phyloP scores from a whole-genome alignment of 2,797 vertebrate species.

The Thaleichthys pacificus region DNA sequence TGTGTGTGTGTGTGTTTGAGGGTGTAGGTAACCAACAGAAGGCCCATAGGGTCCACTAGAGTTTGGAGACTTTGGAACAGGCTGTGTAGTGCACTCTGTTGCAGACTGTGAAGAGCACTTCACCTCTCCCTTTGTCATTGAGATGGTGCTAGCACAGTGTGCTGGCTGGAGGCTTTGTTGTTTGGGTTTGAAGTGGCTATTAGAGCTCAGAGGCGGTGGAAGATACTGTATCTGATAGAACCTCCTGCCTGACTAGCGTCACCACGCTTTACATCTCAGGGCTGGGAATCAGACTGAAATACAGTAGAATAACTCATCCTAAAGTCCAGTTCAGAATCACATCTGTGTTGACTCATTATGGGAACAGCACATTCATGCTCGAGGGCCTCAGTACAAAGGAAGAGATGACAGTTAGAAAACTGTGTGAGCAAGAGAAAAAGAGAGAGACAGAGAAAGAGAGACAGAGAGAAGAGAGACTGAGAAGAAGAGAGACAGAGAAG shows the following conservation, averaged over 20 bases:
- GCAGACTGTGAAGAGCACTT: constrained; percentile 15
- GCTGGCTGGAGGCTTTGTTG: constrained; percentile 4
- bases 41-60: background rate
- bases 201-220: constrained; percentile 15
- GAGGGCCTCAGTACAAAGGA: constrained; percentile 3
- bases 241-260: constrained; percentile 2
- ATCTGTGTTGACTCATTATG: background rate
- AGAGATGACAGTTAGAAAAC: constrained; percentile 6
- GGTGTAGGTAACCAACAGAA: background rate
- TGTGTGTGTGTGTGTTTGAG: background rate
- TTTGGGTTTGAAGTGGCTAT: constrained; percentile 21
- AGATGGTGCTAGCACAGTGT: constrained; percentile 2
- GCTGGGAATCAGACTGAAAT: too few relatives aligned
- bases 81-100: constrained; percentile 14
- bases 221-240: background rate
- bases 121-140: constrained; percentile 19
- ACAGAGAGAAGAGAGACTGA: background rate
- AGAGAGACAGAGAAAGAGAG: constrained; percentile 6
- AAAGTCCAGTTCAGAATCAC: background rate
- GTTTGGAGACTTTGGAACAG: constrained; percentile 30
- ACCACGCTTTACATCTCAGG: too few relatives aligned
- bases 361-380: background rate
- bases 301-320: too few relatives aligned
- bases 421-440: background rate
- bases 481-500: background rate